Conservation (phyloP, 1,140 invertebrate species). For the Drosophila pachea region DNA sequence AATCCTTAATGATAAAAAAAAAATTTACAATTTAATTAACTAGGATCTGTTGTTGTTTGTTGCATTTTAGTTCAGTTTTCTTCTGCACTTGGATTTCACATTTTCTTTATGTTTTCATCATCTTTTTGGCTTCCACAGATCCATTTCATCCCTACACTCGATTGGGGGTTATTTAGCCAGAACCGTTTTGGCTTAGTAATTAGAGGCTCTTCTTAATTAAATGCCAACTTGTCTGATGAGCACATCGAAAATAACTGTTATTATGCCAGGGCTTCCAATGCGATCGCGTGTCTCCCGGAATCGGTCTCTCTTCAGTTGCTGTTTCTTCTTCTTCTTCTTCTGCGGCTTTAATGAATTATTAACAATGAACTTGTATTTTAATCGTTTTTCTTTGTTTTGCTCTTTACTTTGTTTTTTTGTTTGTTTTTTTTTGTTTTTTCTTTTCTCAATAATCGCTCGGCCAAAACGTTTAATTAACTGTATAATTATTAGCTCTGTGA, state of each 20-base stretch:
- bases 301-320: not conserved
- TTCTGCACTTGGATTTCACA: constrained; percentile 6
- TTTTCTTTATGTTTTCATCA: constrained; percentile 39
- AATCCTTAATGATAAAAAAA: constrained; percentile 66
- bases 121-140: constrained; percentile 31
- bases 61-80: constrained; percentile 30
- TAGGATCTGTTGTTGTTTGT: constrained; percentile 63
- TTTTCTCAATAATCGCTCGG: constrained; percentile 21
- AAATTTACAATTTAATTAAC: constrained; percentile 77
- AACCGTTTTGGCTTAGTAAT: constrained; percentile 24
- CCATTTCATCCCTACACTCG: not conserved
- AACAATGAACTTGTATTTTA: constrained; percentile 68
- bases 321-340: too few relatives aligned
- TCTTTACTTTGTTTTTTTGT: too few relatives aligned
- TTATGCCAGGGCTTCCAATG: constrained; percentile 47
- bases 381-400: constrained; percentile 17
- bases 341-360: constrained; percentile 54
- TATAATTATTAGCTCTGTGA: constrained; percentile 25
- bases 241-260: constrained; percentile 57
- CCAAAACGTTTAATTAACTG: constrained; percentile 42
- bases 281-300: constrained; percentile 28
- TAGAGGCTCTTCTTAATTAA: constrained; percentile 43
- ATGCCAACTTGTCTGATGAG: constrained; percentile 37
- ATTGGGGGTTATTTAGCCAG: constrained; percentile 17
- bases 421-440: constrained; percentile 7